A percentile compares a stretch with the other conserved stretches of the same genome.
These are phyloP conservation scores for Accipiter virgatus DNA, from an alignment of 2,113 vertebrate genomes.

Conservation along the genomic window DNA sequence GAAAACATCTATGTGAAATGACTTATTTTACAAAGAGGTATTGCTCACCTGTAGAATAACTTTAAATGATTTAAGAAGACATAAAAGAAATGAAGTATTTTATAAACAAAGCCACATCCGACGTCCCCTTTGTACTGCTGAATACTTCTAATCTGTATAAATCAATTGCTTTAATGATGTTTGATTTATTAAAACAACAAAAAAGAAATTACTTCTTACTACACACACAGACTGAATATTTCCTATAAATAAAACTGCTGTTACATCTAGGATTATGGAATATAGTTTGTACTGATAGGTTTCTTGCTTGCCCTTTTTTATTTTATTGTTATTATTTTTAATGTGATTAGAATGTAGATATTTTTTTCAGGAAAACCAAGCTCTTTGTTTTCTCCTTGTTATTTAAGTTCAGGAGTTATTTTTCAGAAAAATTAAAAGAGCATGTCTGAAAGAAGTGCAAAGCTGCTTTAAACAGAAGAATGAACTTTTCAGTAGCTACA, in stretches of 20 bases:
- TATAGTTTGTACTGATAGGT: neutral
- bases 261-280: neutral
- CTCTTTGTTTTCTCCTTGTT: neutral
- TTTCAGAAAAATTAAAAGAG: neutral
- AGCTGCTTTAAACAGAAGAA: neutral
- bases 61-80: neutral
- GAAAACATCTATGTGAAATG: neutral
- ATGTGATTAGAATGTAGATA: neutral
- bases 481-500: neutral
- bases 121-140: rapidly evolving
- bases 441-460: neutral
- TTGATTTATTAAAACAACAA: neutral
- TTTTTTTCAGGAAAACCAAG: neutral
- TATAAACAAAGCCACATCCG: neutral
- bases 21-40: neutral
- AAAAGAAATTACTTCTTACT: neutral
- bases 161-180: neutral
- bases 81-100: neutral
- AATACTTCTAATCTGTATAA: neutral
- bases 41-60: neutral
- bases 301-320: neutral
- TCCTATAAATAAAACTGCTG: neutral
- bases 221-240: neutral
- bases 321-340: neutral
- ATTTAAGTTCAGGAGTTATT: neutral